These are phyloP conservation scores for Panagrolaimus sp. DNA, from an alignment of 1,140 invertebrate genomes.

Conservation along the genomic window DNA sequence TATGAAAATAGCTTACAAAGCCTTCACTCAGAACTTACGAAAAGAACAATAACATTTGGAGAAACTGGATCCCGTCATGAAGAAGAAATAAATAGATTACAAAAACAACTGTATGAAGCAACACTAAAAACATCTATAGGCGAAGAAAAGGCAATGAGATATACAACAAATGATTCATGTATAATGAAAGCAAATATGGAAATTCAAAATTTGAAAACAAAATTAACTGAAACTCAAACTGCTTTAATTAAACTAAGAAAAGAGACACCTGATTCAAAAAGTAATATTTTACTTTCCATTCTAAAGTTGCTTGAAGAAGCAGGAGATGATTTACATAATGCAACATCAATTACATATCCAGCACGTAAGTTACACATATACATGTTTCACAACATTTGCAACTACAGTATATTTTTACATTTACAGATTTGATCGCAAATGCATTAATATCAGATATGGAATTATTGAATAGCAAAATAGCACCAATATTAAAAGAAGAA, in stretches of 20 bases:
- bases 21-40: background rate
- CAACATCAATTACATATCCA: constrained; percentile 48
- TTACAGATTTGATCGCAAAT: constrained; percentile 3
- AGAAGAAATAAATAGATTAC: constrained; percentile 40
- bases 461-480: background rate
- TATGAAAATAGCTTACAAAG: constrained; percentile 24
- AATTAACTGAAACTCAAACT: constrained; percentile 60
- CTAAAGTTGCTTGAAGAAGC: constrained; percentile 58
- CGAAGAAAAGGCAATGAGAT: constrained; percentile 21
- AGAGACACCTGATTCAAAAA: background rate
- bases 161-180: constrained; percentile 27
- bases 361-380: constrained; percentile 36
- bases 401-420: too few relatives aligned
- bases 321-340: constrained; percentile 57
- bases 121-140: constrained; percentile 19
- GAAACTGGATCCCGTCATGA: constrained; percentile 22
- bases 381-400: too few relatives aligned
- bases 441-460: background rate
- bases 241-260: background rate
- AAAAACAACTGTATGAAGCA: constrained; percentile 31
- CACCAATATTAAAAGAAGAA: background rate
- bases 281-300: constrained; percentile 55
- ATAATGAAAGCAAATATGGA: constrained; percentile 63
- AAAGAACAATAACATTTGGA: constrained; percentile 64
- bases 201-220: constrained; percentile 62